Evolutionary conservation across 2,113 vertebrate genomes (phyloP).

Genomic region (Vidua chalybeata): DNA sequence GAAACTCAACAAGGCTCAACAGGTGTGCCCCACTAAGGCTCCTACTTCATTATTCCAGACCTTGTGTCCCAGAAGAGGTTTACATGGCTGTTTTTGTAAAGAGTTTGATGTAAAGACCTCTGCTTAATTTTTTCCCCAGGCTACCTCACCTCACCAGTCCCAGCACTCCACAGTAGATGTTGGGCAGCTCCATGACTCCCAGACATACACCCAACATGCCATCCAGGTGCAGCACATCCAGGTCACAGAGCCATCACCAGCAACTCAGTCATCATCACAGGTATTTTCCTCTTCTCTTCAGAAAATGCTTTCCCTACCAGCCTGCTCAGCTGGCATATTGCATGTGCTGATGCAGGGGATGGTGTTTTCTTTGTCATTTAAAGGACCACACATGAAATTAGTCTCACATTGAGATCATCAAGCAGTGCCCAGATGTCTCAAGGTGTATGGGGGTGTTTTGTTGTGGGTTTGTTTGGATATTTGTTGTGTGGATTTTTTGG

Average conservation of each 20-base stretch:
- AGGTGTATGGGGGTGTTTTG: background rate
- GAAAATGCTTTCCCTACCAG: background rate
- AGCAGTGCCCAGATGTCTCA: background rate
- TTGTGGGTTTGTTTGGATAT: background rate
- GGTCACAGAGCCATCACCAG: constrained; percentile 82
- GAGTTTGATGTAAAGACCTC: background rate
- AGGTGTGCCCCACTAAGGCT: background rate
- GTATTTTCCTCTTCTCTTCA: constrained; percentile 58
- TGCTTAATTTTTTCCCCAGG: constrained; percentile 67
- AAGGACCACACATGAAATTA: background rate
- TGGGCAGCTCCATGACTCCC: constrained; percentile 92
- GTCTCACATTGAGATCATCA: background rate
- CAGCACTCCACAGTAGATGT: constrained; percentile 95
- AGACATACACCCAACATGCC: constrained; percentile 92
- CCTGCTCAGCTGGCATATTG: background rate
- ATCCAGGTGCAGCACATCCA: constrained; percentile 99
- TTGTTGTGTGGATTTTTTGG: background rate
- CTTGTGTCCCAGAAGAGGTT: background rate
- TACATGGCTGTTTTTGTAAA: background rate
- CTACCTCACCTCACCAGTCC: constrained; percentile 89
- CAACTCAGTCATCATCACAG: constrained; percentile 77
- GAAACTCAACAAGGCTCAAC: background rate
- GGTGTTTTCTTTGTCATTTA: background rate
- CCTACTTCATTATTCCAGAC: background rate
- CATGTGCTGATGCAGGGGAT: background rate